Evolutionary conservation across 2,113 vertebrate species (phyloP).

Genomic region (Clarias macrocephalus): DNA sequence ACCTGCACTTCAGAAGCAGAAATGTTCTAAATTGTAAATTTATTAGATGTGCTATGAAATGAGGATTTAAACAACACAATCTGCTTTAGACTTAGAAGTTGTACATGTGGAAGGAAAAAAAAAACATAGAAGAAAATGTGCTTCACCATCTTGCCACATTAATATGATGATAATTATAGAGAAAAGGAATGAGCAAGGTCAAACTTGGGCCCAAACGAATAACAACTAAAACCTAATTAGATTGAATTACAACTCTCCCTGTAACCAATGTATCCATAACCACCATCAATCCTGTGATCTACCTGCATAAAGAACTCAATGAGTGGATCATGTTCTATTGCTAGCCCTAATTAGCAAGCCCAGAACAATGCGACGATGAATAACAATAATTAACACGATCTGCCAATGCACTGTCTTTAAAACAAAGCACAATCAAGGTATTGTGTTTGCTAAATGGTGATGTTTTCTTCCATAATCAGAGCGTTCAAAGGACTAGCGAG

Average conservation of each 20-base stretch:
- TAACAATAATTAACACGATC: conserved; percentile 14
- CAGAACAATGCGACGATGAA: neutral
- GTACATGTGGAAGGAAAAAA: neutral
- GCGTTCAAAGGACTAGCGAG: neutral
- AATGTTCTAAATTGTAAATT: no score
- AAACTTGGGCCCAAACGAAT: neutral
- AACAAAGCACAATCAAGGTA: conserved; percentile 10
- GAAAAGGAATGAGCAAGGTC: neutral
- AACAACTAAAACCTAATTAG: neutral
- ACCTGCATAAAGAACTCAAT: neutral
- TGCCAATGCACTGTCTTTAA: neutral
- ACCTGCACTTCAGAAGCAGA: no score
- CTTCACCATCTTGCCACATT: neutral
- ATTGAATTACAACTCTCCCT: neutral
- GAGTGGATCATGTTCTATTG: neutral
- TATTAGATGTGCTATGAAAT: neutral
- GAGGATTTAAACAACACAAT: neutral
- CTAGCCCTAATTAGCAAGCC: neutral
- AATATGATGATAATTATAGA: neutral
- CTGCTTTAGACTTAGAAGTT: neutral
- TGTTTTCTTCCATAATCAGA: neutral
- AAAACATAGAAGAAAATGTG: neutral
- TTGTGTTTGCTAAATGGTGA: neutral
- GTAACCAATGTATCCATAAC: neutral
- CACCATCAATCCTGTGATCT: neutral